Percentiles rank a stretch among this genome's conserved stretches.
phyloP scores from a whole-genome alignment of 2,113 vertebrate genomes.

The Anas platyrhynchos region DNA sequence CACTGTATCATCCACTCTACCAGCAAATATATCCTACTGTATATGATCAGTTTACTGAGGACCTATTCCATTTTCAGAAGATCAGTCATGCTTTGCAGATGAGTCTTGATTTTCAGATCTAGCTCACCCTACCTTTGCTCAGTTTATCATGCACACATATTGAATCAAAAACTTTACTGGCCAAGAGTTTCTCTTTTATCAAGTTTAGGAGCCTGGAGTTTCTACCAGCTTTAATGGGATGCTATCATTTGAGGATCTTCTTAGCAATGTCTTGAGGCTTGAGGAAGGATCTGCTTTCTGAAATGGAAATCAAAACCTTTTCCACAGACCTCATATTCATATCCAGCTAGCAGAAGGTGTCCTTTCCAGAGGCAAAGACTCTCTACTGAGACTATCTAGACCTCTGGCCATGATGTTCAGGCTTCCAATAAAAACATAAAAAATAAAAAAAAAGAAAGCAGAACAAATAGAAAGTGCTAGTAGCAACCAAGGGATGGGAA shows the following conservation, averaged over 20 bases:
- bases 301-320: conserved; percentile 12
- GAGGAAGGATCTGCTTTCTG: neutral
- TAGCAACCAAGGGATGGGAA: neutral
- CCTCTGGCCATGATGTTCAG: neutral
- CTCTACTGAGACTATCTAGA: neutral
- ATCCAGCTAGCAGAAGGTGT: neutral
- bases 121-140: neutral
- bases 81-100: conserved; percentile 11
- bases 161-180: neutral
- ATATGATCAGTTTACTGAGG: neutral
- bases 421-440: neutral
- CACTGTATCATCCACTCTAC: conserved; percentile 19
- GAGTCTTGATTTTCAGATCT: conserved; percentile 24
- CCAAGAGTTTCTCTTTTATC: neutral
- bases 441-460: neutral
- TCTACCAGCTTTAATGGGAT: neutral
- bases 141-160: neutral
- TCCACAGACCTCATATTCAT: neutral
- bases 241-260: neutral
- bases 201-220: neutral
- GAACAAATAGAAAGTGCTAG: neutral
- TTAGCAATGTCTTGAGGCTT: neutral
- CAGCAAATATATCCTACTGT: neutral
- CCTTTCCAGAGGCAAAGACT: neutral
- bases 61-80: conserved; percentile 17